Percentiles rank a stretch among this genome's conserved stretches.
phyloP scores from a whole-genome alignment of 2,888 invertebrate genomes.

The Apantesis nais region DNA sequence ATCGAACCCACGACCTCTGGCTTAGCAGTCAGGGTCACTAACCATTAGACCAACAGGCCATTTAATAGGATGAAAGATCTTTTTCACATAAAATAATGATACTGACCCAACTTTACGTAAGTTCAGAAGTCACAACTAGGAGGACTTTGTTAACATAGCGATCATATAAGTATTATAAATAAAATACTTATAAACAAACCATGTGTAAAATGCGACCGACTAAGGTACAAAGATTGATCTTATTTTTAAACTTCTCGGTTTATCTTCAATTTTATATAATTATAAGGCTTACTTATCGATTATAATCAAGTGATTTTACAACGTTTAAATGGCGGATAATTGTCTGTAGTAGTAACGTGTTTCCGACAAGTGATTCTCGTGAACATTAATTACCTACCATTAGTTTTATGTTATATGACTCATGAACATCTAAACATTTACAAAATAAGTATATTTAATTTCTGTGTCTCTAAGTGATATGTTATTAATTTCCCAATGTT shows the following conservation, averaged over 20 bases:
- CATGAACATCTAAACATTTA: neutral
- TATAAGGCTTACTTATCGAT: neutral
- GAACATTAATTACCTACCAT: conserved; percentile 6
- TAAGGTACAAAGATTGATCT: neutral
- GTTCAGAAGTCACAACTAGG: neutral
- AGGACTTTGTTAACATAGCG: too few relatives aligned
- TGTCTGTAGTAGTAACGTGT: neutral
- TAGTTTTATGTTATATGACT: neutral
- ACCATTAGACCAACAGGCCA: too few relatives aligned
- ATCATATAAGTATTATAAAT: neutral
- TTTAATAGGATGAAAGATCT: neutral
- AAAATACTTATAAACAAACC: too few relatives aligned
- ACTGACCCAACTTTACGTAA: neutral
- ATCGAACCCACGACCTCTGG: too few relatives aligned
- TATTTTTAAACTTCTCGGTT: neutral
- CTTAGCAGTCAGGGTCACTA: too few relatives aligned
- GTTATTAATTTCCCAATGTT: neutral
- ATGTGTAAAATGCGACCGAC: neutral
- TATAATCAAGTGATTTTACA: conserved; percentile 1
- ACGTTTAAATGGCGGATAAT: neutral
- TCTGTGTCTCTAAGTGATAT: neutral
- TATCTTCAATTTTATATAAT: conserved; percentile 5
- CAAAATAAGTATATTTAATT: neutral
- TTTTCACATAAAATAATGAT: neutral
- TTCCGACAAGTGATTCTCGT: conserved; percentile 8